Evolutionary conservation across 2,797 vertebrate genomes (phyloP).

Genomic region (Hephaestus fuliginosus): DNA sequence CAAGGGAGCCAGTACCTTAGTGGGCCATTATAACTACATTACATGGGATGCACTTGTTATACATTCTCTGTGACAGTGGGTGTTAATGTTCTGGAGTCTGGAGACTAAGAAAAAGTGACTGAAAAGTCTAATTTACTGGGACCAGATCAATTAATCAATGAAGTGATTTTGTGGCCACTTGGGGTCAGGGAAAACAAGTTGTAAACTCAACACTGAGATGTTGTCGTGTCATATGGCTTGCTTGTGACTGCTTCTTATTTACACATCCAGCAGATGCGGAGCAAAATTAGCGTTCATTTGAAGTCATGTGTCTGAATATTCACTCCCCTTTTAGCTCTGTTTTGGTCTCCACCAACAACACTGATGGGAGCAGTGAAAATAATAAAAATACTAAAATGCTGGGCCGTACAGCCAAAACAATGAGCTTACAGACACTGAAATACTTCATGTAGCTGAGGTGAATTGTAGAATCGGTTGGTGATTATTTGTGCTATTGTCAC

Average conservation of each 20-base stretch:
- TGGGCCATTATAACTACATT: not conserved
- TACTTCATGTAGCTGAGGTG: not conserved
- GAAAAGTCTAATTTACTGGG: not conserved
- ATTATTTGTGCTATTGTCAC: not conserved
- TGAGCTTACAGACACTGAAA: not conserved
- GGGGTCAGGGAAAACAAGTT: not conserved
- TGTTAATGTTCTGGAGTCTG: not conserved
- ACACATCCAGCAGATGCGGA: not conserved
- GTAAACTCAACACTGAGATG: not conserved
- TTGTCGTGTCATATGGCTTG: not conserved
- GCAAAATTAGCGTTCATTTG: not conserved
- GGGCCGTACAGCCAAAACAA: not conserved
- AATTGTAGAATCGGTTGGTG: not conserved
- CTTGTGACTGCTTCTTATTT: not conserved
- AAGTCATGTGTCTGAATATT: not conserved
- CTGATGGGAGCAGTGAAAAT: not conserved
- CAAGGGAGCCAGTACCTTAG: not conserved
- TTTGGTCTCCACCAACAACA: not conserved
- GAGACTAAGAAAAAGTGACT: not conserved
- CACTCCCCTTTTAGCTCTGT: not conserved
- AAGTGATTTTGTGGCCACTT: not conserved
- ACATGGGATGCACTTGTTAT: not conserved
- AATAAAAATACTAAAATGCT: not conserved
- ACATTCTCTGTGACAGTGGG: not conserved
- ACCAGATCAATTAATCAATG: not conserved